Base-by-base conservation (phyloP, 2,888 invertebrate species). In the Tiliacea aurago region DNA sequence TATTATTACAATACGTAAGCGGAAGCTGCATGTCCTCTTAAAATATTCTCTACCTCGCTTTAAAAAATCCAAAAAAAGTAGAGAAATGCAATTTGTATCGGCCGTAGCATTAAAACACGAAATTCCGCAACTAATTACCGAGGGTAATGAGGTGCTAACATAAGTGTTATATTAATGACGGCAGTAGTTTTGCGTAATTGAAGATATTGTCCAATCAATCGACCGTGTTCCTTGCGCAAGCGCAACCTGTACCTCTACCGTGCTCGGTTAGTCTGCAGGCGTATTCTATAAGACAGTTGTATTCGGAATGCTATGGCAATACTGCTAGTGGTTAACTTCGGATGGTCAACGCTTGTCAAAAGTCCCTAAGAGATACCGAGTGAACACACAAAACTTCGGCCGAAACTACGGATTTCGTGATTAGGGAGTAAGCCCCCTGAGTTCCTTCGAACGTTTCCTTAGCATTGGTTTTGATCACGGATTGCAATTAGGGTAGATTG, bases 141-240 rank as follows among this genome's bases (percentile, higher is more conserved):
- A 6, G 13, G 18, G 49, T 70, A 82, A 78, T 70, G 53, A 78
- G 53, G n/a, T 71, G 78, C 56, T 49, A 79, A 65, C 47, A 59
- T 41, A 66, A 51, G 55, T 80, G 76, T 68, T 83, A 70, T 49
- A 82, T 75, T 76, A 66, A 71, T 75, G 58, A 75, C 76, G 76
- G 53, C 33, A 67, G 51, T 62, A 58, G 56, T 59, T 84, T 81
- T 81, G 84, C 81, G 81, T 84, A 81, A 81, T 72, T 81, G 51
- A 70, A 58, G 51, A 51, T 67, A 85, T 79, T 64, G 62, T 59
- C 64, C 66, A 82, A 69, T 73, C 79, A 76, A 75, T 84, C 73
- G 71, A 75, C 73, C 86, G 74, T 72, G 53, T 15, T 23, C 18
- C 65, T 86, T 84, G 84, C 74, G 86, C 73, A 86, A 84, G 66